Base-by-base conservation (phyloP, 2,113 vertebrate species). In the Trogon melanurus region DNA sequence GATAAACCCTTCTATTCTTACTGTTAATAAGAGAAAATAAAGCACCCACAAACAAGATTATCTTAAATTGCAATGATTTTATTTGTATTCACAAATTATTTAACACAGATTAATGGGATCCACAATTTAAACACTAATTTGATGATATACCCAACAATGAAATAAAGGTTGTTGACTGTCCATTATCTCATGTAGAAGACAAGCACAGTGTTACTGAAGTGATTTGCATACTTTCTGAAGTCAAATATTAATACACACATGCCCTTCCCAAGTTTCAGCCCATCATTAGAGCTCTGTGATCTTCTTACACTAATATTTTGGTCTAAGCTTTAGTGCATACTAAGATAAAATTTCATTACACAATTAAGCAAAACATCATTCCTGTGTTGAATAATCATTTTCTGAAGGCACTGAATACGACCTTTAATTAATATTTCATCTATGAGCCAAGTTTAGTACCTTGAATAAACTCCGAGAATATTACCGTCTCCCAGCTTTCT, bases 381-480 rank as follows among this genome's bases (percentile, higher is more conserved):
- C 85, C 86, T 95, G 41, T 79, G 67, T 92, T 89, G 80, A 97
- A 91, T 89, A 92, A 96, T 93, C 20, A 87, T 96, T 97, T 97
- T 97, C 92, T 32, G 88, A 95, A 95, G 79, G 53, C 79, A 95
- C 84, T 16, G 69, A 95, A 90, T 60, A 17, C 85, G 97, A 75
- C 92, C 60, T 97, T 91, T 96, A 94, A 95, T 97, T 97, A 98
- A 89, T 95, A 97, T 96, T 95, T 97, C 38, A 88, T 95, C 79
- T 67, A 23, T 85, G 89, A 41, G n/a, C 79, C 70, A 65, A 79
- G 84, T 90, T 57, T 86, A 47, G 36, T 86, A 79, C 41, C 66
- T 94, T 95, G 88, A 96, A 93, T 79, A 96, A 97, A 60, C 29
- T 66, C 84, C 94, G 89, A 91, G 94, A 96, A 96, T 91, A 88